Conservation (phyloP, 1,140 invertebrate genomes). For the Magallana angulata region DNA sequence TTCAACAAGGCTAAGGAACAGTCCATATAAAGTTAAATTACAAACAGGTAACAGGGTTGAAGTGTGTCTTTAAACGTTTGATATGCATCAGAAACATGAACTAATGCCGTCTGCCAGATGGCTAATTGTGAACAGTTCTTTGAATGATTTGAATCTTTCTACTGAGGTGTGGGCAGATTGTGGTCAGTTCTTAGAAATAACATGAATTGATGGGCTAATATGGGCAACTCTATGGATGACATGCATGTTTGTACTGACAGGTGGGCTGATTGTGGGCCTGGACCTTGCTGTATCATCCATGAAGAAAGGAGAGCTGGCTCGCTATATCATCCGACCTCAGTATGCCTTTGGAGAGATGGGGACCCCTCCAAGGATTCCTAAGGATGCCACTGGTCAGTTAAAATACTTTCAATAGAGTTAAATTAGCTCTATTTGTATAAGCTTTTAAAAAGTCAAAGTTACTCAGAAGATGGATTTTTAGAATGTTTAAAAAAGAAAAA, state of each 20-base stretch:
- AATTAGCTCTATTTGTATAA: neutral
- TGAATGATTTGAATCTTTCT: no score
- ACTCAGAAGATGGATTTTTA: no score
- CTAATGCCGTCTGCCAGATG: no score
- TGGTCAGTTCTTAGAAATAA: no score
- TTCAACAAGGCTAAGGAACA: constrained; percentile 82
- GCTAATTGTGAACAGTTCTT: no score
- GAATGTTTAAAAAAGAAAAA: no score
- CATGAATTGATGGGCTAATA: no score
- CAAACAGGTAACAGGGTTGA: constrained; percentile 55
- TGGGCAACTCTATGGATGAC: no score
- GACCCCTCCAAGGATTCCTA: constrained; percentile 84
- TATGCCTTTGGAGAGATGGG: constrained; percentile 85
- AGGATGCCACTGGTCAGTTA: constrained; percentile 73
- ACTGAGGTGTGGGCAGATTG: no score
- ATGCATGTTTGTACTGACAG: constrained; percentile 26
- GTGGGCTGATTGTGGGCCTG: constrained; percentile 83
- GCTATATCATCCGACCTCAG: constrained; percentile 84
- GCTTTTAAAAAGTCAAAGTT: no score
- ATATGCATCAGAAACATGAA: no score
- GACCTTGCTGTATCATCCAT: constrained; percentile 85
- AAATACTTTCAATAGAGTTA: neutral
- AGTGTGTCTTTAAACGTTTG: no score
- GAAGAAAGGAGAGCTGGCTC: constrained; percentile 84
- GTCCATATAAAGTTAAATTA: constrained; percentile 61